Base-by-base conservation (phyloP, 2,797 vertebrate species). In the Ctenopoma multispine region DNA sequence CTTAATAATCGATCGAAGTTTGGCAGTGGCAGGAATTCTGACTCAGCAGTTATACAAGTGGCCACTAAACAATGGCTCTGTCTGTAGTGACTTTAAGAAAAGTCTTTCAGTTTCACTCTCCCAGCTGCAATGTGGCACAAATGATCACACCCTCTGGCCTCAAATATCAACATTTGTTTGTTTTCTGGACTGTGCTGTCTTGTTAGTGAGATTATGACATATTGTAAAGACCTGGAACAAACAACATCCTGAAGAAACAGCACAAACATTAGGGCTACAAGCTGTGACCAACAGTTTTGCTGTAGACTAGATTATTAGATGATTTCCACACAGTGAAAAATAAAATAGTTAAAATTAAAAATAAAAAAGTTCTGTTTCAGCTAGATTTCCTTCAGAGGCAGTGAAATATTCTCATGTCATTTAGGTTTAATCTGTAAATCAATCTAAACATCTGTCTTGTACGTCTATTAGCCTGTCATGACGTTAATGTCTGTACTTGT, bases 1-100 rank as follows among this genome's bases (percentile, higher is more conserved):
- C 24, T 79, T 83, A 88, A 87, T 87, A 70, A 89, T 83, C 83
- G 72, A 81, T 74, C 2, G 21, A 24, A 36, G 64, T 40, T 24
- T 18, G 31, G 55, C 56, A 44, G 29, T 15, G 20, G 51, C 49
- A 40, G 54, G 29, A 55, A 29, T 24, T 66, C 72, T 83, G 75
- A 85, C 80, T 78, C 82, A 82, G 73, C 66, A 55, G 38, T 80
- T 49, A 55, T 11, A 2, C 23, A 71, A 56, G 59, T 47, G 29
- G 46, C 50, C 13, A 1, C 51, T 23, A 2, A 80, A 87, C 80
- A 87, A 82, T 72, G 65, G 23, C 24, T 18, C 46, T 10, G 46
- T 58, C 56, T 85, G 60, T 62, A 5, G 18, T 11, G 50, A 31
- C 47, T 57, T 43, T 15, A 8, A 27, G 17, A 66, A 46, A 73